Conservation (phyloP, 1,140 invertebrate genomes). For the Bombus ignitus region DNA sequence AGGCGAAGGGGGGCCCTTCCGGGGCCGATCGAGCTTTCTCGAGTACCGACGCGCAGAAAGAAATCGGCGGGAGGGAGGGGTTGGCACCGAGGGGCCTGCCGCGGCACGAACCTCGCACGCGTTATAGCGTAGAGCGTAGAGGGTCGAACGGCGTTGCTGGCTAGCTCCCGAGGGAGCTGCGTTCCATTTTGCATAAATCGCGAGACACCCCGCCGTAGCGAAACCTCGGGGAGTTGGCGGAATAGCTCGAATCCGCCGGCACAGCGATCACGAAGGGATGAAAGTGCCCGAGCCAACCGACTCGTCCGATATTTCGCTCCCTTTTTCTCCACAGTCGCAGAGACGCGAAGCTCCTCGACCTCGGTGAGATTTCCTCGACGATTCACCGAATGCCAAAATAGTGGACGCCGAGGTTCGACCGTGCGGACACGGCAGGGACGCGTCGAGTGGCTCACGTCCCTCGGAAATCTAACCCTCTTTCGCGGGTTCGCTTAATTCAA, state of each 20-base stretch:
- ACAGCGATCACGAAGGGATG: conserved; percentile 60
- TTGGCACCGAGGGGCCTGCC: conserved; percentile 34
- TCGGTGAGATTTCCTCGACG: neutral
- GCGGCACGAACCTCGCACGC: conserved; percentile 70
- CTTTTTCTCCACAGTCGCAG: conserved; percentile 15
- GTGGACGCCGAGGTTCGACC: too few relatives aligned
- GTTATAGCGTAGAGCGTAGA: conserved; percentile 70
- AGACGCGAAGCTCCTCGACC: neutral
- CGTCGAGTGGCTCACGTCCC: neutral
- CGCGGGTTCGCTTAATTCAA: conserved; percentile 62
- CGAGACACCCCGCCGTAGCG: conserved; percentile 77
- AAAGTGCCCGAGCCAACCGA: conserved; percentile 46
- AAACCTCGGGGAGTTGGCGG: conserved; percentile 72
- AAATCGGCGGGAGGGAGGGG: conserved; percentile 28
- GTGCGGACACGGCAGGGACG: neutral
- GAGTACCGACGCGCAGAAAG: conserved; percentile 44
- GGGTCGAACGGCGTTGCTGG: conserved; percentile 63
- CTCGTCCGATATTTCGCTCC: conserved; percentile 58
- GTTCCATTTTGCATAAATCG: conserved; percentile 83
- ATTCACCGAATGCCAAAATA: neutral
- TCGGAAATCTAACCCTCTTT: conserved; percentile 12
- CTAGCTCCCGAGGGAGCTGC: conserved; percentile 79
- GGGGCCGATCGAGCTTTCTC: conserved; percentile 44
- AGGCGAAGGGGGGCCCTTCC: conserved; percentile 16
- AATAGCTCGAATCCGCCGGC: conserved; percentile 70